These are phyloP conservation scores for Nemotelus pantherinus DNA, from an alignment of 2,888 invertebrate species.

Conservation along the genomic window DNA sequence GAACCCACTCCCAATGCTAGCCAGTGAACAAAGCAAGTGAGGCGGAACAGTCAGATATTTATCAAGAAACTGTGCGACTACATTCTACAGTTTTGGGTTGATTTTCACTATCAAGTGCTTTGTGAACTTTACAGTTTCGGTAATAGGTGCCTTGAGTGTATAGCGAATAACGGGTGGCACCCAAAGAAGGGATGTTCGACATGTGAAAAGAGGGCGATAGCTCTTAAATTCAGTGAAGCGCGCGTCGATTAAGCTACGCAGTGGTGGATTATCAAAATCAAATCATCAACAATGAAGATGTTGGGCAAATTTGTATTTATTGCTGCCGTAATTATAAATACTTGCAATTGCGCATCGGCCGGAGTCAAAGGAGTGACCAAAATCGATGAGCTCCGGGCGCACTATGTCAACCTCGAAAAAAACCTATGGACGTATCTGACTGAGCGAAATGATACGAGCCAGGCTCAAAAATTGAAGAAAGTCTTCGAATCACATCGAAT, in stretches of 20 bases:
- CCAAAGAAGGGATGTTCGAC: no score
- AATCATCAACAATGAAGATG: constrained; percentile 4
- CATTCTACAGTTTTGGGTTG: no score
- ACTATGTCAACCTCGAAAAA: constrained; percentile 70
- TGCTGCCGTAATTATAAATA: not conserved
- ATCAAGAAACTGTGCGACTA: no score
- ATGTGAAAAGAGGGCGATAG: no score
- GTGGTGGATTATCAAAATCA: not conserved
- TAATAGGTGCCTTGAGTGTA: no score
- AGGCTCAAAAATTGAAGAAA: constrained; percentile 58
- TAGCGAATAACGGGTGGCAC: no score
- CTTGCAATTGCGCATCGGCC: not conserved
- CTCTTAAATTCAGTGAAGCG: not conserved
- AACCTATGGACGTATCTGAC: constrained; percentile 60
- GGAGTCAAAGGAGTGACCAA: constrained; percentile 56
- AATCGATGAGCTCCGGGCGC: constrained; percentile 71
- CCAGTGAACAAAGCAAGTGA: constrained; percentile 30
- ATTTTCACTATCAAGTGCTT: no score
- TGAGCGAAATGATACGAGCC: constrained; percentile 52
- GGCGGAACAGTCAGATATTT: no score
- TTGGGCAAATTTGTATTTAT: not conserved
- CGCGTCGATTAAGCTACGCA: not conserved
- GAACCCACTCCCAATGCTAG: constrained; percentile 6
- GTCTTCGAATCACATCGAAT: constrained; percentile 60
- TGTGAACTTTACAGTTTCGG: no score